Conservation (phyloP, 1,140 invertebrate species). For the Eupeodes corollae region DNA sequence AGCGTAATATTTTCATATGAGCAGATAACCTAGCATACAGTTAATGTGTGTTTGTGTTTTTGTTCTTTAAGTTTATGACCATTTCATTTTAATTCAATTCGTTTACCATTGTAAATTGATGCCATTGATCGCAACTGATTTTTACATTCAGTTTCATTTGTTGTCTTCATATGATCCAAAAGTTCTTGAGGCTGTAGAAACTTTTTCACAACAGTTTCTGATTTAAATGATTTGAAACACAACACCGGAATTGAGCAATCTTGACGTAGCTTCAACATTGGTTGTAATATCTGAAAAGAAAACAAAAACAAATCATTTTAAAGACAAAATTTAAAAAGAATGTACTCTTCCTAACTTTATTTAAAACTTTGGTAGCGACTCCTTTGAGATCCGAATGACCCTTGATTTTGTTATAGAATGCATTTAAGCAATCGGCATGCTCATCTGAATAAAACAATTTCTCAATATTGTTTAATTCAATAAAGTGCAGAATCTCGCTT, state of each 20-base stretch:
- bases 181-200: slow-evolving; percentile 49
- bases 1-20: too few relatives aligned
- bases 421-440: slow-evolving; percentile 20
- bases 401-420: slow-evolving; percentile 1
- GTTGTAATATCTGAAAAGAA: slow-evolving; percentile 47
- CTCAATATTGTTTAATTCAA: slow-evolving; percentile 43
- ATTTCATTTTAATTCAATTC: too few relatives aligned
- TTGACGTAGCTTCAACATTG: slow-evolving; percentile 55
- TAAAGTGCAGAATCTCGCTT: slow-evolving; percentile 34
- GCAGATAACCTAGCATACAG: too few relatives aligned
- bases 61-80: too few relatives aligned
- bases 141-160: slow-evolving; percentile 52
- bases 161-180: slow-evolving; percentile 51
- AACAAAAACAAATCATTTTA: too few relatives aligned
- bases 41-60: too few relatives aligned
- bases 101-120: slow-evolving; percentile 50
- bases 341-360: background rate
- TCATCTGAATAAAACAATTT: slow-evolving; percentile 43
- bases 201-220: slow-evolving; percentile 13
- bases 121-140: slow-evolving; percentile 51
- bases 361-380: background rate
- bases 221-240: slow-evolving; percentile 8
- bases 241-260: slow-evolving; percentile 60
- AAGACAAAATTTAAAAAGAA: too few relatives aligned
- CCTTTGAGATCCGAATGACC: background rate